Evolutionary conservation across 2,113 vertebrate species (phyloP).

Genomic region (Burhinus oedicnemus): DNA sequence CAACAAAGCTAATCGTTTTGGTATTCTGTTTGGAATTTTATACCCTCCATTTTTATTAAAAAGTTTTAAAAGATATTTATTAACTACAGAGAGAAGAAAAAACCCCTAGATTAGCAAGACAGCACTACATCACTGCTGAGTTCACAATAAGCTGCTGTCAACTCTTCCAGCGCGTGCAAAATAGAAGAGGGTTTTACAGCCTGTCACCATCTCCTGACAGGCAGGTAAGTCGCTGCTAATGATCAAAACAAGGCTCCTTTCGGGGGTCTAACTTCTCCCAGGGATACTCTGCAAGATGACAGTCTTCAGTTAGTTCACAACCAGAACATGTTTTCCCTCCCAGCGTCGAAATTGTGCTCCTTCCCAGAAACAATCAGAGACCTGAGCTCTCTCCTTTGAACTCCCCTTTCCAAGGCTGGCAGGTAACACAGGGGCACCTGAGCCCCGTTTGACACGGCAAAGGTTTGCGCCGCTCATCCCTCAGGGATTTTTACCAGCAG

Average conservation of each 20-base stretch:
- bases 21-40: not conserved
- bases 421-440: not conserved
- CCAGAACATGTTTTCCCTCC: not conserved
- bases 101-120: not conserved
- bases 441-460: not conserved
- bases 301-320: not conserved
- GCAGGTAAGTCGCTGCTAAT: not conserved
- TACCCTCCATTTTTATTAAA: not conserved
- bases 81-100: not conserved
- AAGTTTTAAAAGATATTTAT: not conserved
- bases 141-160: conserved; percentile 32
- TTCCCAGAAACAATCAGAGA: not conserved
- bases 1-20: fast-evolving
- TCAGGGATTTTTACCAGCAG: not conserved
- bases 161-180: not conserved
- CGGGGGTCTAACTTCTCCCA: not conserved
- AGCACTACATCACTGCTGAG: not conserved
- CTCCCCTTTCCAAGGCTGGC: not conserved
- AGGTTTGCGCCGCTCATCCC: not conserved
- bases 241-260: conserved; percentile 23
- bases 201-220: conserved; percentile 19
- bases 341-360: not conserved
- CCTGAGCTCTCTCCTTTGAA: not conserved
- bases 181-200: conserved; percentile 13
- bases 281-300: not conserved